Base-by-base conservation (phyloP, 2,888 invertebrate species). In the Trachelus iudaicus region DNA sequence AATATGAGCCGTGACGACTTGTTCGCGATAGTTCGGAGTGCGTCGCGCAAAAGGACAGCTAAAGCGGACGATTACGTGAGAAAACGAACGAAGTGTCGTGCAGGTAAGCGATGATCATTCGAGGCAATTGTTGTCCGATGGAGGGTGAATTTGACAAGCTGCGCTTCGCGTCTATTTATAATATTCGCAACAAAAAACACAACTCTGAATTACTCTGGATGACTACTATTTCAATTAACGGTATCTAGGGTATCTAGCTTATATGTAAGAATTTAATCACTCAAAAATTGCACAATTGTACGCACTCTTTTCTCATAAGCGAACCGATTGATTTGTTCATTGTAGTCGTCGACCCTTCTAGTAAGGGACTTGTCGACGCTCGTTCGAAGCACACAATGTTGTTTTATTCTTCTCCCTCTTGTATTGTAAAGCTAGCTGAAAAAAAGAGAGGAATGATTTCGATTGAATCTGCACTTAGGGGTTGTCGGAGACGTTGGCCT, bases 1-100 rank as follows among this genome's bases (percentile, higher is more conserved):
- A 84, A 84, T 86, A 87, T 86, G 87, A 85, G 75, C 83, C 81
- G 82, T 82, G 81, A 84, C 80, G 79, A 75, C 77, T 81, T 81
- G 81, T 77, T 71, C 75, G 74, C 79, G 81, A 78, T 79, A 75
- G 69, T 81, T 73, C 79, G 78, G 79, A 82, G 81, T 78, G 82
- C 81, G 79, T 76, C 80, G 80, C 77, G 74, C 73, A 76, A 76
- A 75, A 71, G 75, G 79, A 79, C 79, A 76, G 33, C 79, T 75
- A 68, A 79, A 76, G 56, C 23, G 56, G 56, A 56, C 23, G 56
- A 56, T 56, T 56, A 56, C 56, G 23, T 9, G 23, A 56, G 56
- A 56, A 56, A 56, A 56, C 56, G 56, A 56, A 56, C 15, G 23
- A 23, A 56, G 56, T 56, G 23, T 56, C 56, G 56, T 56, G 9